Conservation (phyloP, 2,113 vertebrate species). For the Syngnathus typhle region DNA sequence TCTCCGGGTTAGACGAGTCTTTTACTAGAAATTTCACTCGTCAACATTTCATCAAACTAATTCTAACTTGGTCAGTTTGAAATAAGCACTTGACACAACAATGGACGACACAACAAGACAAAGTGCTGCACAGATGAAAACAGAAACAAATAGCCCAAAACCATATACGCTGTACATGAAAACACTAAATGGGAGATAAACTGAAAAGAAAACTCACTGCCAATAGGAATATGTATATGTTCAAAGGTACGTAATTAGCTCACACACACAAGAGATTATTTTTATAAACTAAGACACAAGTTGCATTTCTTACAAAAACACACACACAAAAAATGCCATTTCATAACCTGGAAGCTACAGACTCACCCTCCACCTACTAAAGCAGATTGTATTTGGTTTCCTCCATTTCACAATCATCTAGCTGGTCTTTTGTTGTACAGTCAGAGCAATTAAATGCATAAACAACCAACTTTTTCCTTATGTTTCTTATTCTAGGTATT, state of each 20-base stretch:
- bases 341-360: background rate
- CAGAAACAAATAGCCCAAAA: background rate
- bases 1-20: background rate
- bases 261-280: background rate
- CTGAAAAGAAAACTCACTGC: background rate
- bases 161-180: background rate
- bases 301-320: background rate
- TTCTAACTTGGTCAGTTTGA: too few relatives aligned
- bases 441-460: background rate
- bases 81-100: too few relatives aligned
- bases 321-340: background rate
- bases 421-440: background rate
- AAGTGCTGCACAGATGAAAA: background rate
- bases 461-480: background rate
- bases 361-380: background rate
- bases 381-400: background rate
- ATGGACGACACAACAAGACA: background rate
- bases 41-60: too few relatives aligned
- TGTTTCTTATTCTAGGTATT: conserved; percentile 27
- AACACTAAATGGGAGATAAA: background rate
- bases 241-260: background rate
- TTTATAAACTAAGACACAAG: background rate
- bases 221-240: background rate
- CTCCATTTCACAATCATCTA: background rate
- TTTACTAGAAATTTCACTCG: too few relatives aligned